Evolutionary conservation across 2,797 vertebrate species (phyloP).

Genomic region (Cossypha niveicapilla): DNA sequence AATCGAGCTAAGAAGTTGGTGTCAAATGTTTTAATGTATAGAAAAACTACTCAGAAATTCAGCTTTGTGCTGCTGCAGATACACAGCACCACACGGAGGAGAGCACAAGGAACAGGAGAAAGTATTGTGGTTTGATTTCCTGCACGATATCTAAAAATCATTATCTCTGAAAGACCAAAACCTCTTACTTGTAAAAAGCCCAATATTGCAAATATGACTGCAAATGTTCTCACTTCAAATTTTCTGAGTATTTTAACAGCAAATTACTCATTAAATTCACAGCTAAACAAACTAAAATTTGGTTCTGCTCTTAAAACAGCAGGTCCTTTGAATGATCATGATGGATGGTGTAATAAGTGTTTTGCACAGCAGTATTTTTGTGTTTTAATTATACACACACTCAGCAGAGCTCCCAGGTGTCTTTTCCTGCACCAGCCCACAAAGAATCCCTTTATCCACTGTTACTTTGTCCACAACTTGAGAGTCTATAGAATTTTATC

Average conservation of each 20-base stretch:
- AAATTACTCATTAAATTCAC: constrained; percentile 12
- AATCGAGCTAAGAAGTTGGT: background rate
- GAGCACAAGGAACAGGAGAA: background rate
- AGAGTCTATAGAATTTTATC: background rate
- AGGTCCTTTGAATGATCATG: background rate
- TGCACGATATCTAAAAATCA: background rate
- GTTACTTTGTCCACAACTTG: background rate
- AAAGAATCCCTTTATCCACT: background rate
- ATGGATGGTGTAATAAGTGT: background rate
- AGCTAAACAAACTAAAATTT: background rate
- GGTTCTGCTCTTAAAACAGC: background rate
- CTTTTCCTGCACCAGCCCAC: background rate
- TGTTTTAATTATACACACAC: background rate
- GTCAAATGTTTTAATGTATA: background rate
- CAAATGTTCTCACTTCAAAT: background rate
- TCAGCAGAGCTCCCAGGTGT: background rate
- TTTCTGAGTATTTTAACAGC: constrained; percentile 1
- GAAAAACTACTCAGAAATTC: background rate
- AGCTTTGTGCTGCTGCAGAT: background rate
- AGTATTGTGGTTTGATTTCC: background rate
- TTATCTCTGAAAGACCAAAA: background rate
- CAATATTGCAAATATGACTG: background rate
- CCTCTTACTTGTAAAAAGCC: background rate
- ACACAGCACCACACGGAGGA: constrained; percentile 64
- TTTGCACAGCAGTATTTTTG: background rate